These are phyloP conservation scores for Coenonympha arcania DNA, from an alignment of 2,888 invertebrate genomes.

Conservation along the genomic window DNA sequence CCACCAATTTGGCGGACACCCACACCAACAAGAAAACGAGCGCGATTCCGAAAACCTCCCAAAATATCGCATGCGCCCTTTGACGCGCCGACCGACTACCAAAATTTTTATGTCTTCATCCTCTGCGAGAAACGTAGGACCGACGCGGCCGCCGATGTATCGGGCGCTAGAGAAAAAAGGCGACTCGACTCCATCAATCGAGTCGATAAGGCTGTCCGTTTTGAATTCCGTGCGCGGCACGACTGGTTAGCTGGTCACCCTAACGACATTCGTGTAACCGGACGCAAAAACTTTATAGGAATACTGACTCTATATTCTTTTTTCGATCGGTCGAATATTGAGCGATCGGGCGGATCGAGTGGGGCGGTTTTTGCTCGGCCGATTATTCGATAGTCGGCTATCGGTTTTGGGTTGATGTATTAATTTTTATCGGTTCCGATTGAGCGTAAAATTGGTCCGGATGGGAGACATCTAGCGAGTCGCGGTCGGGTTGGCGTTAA, in stretches of 20 bases:
- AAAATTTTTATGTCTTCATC: conserved; percentile 73
- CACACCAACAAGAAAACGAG: conserved; percentile 46
- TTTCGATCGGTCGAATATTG: conserved; percentile 46
- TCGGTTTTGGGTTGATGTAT: conserved; percentile 52
- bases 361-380: conserved; percentile 50
- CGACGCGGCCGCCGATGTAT: conserved; percentile 42
- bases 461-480: conserved; percentile 49
- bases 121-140: conserved; percentile 65
- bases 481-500: conserved; percentile 61
- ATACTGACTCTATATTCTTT: conserved; percentile 53
- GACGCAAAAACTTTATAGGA: conserved; percentile 55
- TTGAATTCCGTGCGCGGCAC: conserved; percentile 63
- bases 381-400: conserved; percentile 29
- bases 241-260: conserved; percentile 63
- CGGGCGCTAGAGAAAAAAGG: conserved; percentile 36
- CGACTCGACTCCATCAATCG: conserved; percentile 41
- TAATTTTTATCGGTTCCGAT: conserved; percentile 67
- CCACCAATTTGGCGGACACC: conserved; percentile 66
- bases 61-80: conserved; percentile 68
- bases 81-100: conserved; percentile 60
- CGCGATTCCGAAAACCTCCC: conserved; percentile 50
- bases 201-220: conserved; percentile 45
- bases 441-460: conserved; percentile 68
- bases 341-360: conserved; percentile 35
- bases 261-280: conserved; percentile 64